These are phyloP conservation scores for Muraenolepis orangiensis DNA, from an alignment of 2,797 vertebrate species.

Conservation along the genomic window DNA sequence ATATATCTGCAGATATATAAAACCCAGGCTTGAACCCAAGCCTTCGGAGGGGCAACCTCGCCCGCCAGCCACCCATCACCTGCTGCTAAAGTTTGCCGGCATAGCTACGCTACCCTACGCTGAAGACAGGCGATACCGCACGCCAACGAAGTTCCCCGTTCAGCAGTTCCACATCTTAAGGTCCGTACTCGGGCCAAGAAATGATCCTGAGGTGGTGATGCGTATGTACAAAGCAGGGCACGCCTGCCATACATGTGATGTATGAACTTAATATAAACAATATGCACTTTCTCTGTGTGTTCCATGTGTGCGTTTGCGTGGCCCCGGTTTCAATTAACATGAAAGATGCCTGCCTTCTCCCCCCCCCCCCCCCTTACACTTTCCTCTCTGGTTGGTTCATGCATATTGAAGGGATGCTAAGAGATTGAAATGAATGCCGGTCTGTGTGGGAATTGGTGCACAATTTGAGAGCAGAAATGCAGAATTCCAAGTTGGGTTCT, in stretches of 20 bases:
- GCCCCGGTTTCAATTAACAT: slow-evolving; percentile 75
- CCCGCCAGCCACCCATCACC: background rate
- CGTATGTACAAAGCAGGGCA: slow-evolving; percentile 25
- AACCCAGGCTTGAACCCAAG: background rate
- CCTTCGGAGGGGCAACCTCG: background rate
- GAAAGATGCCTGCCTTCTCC: slow-evolving; percentile 51
- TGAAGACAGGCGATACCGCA: background rate
- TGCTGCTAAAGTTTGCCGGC: background rate
- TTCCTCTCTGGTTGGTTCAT: slow-evolving; percentile 58
- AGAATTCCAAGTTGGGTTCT: slow-evolving; percentile 52
- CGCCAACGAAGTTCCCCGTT: background rate
- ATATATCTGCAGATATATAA: background rate
- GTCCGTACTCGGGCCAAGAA: background rate
- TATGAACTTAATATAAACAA: slow-evolving; percentile 37
- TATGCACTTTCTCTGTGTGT: slow-evolving; percentile 57
- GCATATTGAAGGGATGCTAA: slow-evolving; percentile 69
- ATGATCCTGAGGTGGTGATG: slow-evolving; percentile 1
- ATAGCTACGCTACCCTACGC: background rate
- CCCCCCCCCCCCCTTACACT: slow-evolving; percentile 24
- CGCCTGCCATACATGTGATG: slow-evolving; percentile 40
- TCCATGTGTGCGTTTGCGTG: slow-evolving; percentile 36
- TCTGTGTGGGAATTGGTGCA: slow-evolving; percentile 62
- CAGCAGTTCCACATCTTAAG: background rate
- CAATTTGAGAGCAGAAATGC: slow-evolving; percentile 56
- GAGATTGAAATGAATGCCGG: slow-evolving; percentile 62